These are phyloP conservation scores for Chironomus tentans DNA, from an alignment of 2,888 invertebrate species.

Conservation along the genomic window DNA sequence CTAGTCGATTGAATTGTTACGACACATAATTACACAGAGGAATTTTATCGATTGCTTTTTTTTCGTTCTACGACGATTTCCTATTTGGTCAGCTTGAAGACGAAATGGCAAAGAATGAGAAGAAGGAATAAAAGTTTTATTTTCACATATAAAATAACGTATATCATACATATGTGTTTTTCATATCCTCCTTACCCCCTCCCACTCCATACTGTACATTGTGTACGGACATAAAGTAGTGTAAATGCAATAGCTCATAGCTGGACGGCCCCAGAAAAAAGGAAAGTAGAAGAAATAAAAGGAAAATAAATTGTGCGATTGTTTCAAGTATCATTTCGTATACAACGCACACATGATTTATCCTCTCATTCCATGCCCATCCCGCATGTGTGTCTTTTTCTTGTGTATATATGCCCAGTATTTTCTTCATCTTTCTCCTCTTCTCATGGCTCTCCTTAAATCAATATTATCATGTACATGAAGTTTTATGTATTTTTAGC, in stretches of 20 bases:
- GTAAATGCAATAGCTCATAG: not conserved
- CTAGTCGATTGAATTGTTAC: slow-evolving; percentile 1
- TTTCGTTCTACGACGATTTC: slow-evolving; percentile 2
- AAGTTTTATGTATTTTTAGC: slow-evolving; percentile 17
- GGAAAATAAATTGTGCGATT: slow-evolving; percentile 17
- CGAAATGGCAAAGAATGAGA: too few relatives aligned
- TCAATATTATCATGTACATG: slow-evolving; percentile 26
- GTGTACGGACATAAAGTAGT: not conserved
- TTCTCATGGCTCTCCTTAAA: slow-evolving; percentile 17
- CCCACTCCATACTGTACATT: too few relatives aligned
- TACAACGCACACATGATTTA: slow-evolving; percentile 21
- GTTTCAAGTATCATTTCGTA: slow-evolving; percentile 15
- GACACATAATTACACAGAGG: slow-evolving; percentile 10
- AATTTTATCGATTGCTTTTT: slow-evolving; percentile 4
- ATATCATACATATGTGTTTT: too few relatives aligned
- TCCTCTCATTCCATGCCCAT: not conserved
- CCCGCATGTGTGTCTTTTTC: not conserved
- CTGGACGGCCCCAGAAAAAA: not conserved
- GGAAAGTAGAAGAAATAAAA: not conserved
- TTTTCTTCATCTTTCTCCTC: not conserved
- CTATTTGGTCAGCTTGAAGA: not conserved
- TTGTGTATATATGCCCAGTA: not conserved
- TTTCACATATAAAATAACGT: too few relatives aligned
- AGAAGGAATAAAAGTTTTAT: too few relatives aligned
- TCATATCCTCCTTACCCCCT: too few relatives aligned